Base-by-base conservation (phyloP, 2,113 vertebrate species). In the Apeltes quadracus region DNA sequence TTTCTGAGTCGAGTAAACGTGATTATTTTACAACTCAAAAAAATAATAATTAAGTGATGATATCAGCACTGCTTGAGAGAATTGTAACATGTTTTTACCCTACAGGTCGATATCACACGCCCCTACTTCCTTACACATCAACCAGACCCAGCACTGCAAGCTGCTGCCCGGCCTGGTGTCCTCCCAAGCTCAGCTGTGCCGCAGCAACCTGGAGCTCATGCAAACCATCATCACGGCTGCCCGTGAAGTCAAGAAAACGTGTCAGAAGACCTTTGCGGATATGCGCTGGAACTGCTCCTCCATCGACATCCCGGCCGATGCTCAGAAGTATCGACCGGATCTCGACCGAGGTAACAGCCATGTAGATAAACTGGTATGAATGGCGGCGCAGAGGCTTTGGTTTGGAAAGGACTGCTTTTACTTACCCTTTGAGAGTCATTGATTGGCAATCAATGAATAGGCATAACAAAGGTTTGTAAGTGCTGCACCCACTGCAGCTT, bases 241-340 rank as follows among this genome's bases (percentile, higher is more conserved):
- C 0, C 93, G 94, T 0, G 96, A 98, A 73, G 97, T 96, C 84
- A 96, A 95, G 86, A 98, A 98, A 88, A 96, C 95, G 2, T 99
- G 98, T 85, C 95, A 96, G 75, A 96, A 96, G 91, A 95, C 97
- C 0, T 99, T 99, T 1, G 72, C 94, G 0, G 97, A 99, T 83
- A 99, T 99, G 98, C 90, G 97, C 53, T 99, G 97, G 98, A 99
- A 99, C 93, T 99, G 98, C 83, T 98, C 98, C 27, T 97, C 97
- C 81, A 98, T 99, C 1, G 96, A 97, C 27, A 92, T 90, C 36
- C 79, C 97, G 48, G 89, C 93, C 0, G 95, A 95, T 23, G 92
- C 94, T 22, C 91, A 95, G 1, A 96, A 96, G 92, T 99, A 96
- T 88, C 91, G 94, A 38, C 95, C 97, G 8, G 98, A 99, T 84